Base-by-base conservation (phyloP, 2,797 vertebrate genomes). In the Platyrinchus mystaceus region DNA sequence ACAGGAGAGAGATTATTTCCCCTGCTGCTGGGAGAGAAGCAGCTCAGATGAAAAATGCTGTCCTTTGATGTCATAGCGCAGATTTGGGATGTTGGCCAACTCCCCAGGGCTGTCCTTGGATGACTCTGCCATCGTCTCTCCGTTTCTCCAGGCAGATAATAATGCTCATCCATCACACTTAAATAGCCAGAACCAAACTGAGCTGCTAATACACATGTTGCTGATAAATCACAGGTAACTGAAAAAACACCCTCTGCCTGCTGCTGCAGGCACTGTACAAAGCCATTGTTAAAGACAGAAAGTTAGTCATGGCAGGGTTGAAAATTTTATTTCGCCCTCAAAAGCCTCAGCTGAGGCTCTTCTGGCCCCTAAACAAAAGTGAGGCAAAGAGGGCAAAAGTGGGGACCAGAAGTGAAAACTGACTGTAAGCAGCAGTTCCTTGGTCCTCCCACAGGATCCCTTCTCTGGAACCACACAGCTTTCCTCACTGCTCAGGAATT, bases 31-130 rank as follows among this genome's bases (percentile, higher is more conserved):
- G 22, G 23, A 89, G 43, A 82, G 70, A 66, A 87, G 74, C 26
- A 43, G 46, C 55, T 83, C 80, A 82, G 55, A 73, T 19, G 37
- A 77, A 75, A 90, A 69, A 44, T 15, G 28, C 18, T 58, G 36
- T 4, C 32, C 62, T 73, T 56, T 69, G 63, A 26, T 66, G 74
- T 28, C 56, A 20, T 10, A 63, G 55, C 0, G 0, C 27, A 32
- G 50, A 63, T 28, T 34, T 62, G 76, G 62, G 58, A 73, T 36
- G 53, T 4, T 47, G 79, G 87, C 83, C 87, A 90, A 1, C 3
- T 69, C 69, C 46, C 55, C 64, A 60, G 19, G 41, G 55, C 71
- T 82, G 66, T 88, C 73, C 80, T 91, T 66, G 64, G 43, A 69
- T 84, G 59, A 73, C 77, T 95, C 58, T 73, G 39, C 50, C 0